phyloP scores from a whole-genome alignment of 1,140 invertebrate genomes.

The Oedothorax gibbosus region DNA sequence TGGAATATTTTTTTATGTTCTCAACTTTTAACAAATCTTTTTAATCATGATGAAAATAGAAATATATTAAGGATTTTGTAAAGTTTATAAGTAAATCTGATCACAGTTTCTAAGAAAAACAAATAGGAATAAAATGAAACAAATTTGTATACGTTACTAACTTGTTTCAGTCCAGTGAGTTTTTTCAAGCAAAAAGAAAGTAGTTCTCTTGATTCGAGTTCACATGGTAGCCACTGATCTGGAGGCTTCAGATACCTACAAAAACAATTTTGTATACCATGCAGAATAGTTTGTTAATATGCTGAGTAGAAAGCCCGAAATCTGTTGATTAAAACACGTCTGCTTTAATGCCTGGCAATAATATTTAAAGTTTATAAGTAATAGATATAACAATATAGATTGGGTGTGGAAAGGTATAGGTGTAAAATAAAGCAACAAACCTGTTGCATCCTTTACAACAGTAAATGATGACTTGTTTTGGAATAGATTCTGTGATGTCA shows the following conservation, averaged over 20 bases:
- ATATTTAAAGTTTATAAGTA: background rate
- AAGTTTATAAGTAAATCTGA: too few relatives aligned
- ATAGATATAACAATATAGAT: too few relatives aligned
- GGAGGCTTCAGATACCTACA: conserved; percentile 93
- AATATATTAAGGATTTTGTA: too few relatives aligned
- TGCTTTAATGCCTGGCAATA: background rate
- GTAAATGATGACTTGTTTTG: conserved; percentile 86
- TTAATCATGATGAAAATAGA: too few relatives aligned
- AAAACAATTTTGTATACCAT: conserved; percentile 26
- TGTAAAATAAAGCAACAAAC: conserved; percentile 66
- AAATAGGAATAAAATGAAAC: background rate
- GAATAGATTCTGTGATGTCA: conserved; percentile 96
- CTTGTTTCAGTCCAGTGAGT: conserved; percentile 90
- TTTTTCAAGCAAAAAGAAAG: conserved; percentile 93
- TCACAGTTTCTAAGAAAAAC: background rate
- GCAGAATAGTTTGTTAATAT: background rate
- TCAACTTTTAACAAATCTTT: too few relatives aligned
- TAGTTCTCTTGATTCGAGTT: conserved; percentile 93
- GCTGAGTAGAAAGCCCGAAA: too few relatives aligned
- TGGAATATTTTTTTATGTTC: too few relatives aligned
- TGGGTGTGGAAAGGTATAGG: too few relatives aligned
- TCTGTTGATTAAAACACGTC: background rate
- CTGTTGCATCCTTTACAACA: conserved; percentile 93
- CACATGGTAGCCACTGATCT: conserved; percentile 87
- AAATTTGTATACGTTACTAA: conserved; percentile 70